Evolutionary conservation across 2,888 invertebrate species (phyloP), one percentile per base, ranked within the genome.

Genomic region (Rotaria magnacalcarata): DNA sequence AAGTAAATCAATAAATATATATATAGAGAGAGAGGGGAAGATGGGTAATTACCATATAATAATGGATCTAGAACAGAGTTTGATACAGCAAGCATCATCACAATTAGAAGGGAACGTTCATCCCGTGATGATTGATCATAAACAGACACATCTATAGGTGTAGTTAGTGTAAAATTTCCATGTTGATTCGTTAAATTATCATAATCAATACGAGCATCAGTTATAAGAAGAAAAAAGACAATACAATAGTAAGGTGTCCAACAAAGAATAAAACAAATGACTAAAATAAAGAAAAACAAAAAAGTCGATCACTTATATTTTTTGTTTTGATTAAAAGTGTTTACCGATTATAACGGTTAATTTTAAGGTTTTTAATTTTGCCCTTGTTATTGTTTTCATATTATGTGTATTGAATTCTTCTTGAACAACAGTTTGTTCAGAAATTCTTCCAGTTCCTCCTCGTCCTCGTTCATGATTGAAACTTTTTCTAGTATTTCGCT

Each of bases 31-130:
- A n/a, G n/a, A n/a, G n/a, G n/a, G n/a, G n/a, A n/a, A 54, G 5
- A 6, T 34, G 14, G 6, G 16, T 19, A 67, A 52, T 80, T 80
- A 80, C 80, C 80, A 21, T 80, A 80, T 24, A 80, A 24, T 24
- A 80, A n/a, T 47, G 80, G 80, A 80, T 80, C 80, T n/a, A 80
- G 14, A 47, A 80, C 80, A 11, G 24, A 47, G 19, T 80, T 80
- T 24, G 80, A 80, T 47, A 80, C 80, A 80, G 80, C 80, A 47
- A 80, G 47, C 80, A 80, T 80, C 80, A 80, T 47, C n/a, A 80
- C 47, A n/a, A 80, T 47, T 47, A 80, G 47, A n/a, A 80, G n/a
- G 11, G 80, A 80, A n/a, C 80, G 47, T 47, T 80, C 47, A 80
- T 80, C 47, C 2, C 47, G 21, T n/a, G 80, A 47, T 80, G 47